phyloP scores from a whole-genome alignment of 2,113 vertebrate species.

The Narcine bancroftii region DNA sequence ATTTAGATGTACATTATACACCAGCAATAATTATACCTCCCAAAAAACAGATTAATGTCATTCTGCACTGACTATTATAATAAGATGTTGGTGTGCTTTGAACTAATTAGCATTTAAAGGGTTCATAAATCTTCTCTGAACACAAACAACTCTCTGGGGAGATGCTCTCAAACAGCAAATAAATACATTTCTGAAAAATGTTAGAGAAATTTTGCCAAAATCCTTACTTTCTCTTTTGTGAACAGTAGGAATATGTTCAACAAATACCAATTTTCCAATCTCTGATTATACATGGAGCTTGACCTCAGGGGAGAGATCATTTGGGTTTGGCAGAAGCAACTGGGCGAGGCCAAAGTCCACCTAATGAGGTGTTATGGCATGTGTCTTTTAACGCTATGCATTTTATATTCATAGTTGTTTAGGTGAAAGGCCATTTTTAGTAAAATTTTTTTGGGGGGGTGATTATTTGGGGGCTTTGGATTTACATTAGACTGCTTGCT shows the following conservation, averaged over 20 bases:
- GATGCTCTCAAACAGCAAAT: slow-evolving; percentile 16
- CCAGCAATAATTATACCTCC: slow-evolving; percentile 26
- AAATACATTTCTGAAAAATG: slow-evolving; percentile 12
- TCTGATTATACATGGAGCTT: no score
- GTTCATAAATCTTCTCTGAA: slow-evolving; percentile 36
- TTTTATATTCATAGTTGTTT: background rate
- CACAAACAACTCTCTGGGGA: slow-evolving; percentile 30
- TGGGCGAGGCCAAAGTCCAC: background rate
- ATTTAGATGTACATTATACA: slow-evolving; percentile 34
- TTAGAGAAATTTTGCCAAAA: slow-evolving; percentile 8
- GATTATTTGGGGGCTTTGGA: background rate
- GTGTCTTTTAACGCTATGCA: background rate
- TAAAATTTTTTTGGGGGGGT: no score
- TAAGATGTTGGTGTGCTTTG: slow-evolving; percentile 36
- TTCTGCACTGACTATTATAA: slow-evolving; percentile 28
- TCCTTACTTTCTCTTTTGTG: background rate
- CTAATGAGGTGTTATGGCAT: background rate
- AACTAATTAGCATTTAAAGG: slow-evolving; percentile 37
- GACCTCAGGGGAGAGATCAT: no score
- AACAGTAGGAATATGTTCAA: background rate
- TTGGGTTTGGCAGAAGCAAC: no score
- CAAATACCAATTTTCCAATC: background rate
- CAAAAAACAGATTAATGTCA: slow-evolving; percentile 35
- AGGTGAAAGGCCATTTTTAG: background rate
- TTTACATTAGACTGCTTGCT: background rate